A percentile compares a stretch with the other conserved stretches of the same genome.
Evolutionary conservation across 2,113 vertebrate genomes (phyloP).

Genomic region (Crotalus horridus): DNA sequence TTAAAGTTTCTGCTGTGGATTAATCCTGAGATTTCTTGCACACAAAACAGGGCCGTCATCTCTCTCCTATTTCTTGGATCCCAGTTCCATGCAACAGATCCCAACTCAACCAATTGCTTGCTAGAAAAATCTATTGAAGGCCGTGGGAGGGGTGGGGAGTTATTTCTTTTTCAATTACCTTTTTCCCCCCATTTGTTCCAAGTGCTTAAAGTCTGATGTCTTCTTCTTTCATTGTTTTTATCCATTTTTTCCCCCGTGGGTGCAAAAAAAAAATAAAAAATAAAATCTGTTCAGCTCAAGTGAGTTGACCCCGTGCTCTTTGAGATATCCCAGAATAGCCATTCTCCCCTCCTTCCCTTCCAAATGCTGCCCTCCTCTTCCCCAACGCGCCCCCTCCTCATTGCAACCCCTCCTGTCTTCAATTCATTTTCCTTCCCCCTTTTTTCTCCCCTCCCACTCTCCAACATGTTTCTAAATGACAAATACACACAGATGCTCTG

Average conservation of each 20-base stretch:
- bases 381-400: background rate
- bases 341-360: background rate
- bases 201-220: fast-evolving
- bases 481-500: background rate
- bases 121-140: no score
- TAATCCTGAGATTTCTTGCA: background rate
- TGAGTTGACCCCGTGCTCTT: background rate
- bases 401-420: background rate
- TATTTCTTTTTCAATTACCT: background rate
- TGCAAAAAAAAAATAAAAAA: background rate
- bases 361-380: background rate
- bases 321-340: background rate
- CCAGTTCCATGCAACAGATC: background rate
- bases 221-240: background rate
- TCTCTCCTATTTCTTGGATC: background rate
- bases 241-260: background rate
- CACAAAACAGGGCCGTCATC: no score
- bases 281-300: background rate
- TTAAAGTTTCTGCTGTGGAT: background rate
- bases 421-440: background rate
- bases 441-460: background rate
- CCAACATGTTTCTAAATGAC: background rate
- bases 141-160: background rate
- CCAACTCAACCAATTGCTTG: background rate
- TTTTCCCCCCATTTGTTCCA: background rate